These are phyloP conservation scores for Camponotus vicinus DNA, from an alignment of 1,140 invertebrate genomes.

Conservation along the genomic window DNA sequence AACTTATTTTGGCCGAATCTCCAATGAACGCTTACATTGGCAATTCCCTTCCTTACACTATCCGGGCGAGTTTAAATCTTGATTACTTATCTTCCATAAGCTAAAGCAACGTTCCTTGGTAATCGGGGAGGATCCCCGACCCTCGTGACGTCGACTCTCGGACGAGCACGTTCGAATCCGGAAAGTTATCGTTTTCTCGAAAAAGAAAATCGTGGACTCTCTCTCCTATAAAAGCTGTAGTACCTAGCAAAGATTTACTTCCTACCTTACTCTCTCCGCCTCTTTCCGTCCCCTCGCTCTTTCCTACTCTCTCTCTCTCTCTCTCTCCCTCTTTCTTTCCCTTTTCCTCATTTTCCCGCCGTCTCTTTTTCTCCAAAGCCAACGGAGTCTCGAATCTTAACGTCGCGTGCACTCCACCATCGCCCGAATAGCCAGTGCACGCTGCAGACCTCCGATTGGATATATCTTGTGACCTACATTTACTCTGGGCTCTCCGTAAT, in stretches of 20 bases:
- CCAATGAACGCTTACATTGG: slow-evolving; percentile 46
- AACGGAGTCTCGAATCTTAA: slow-evolving; percentile 58
- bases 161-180: slow-evolving; percentile 59
- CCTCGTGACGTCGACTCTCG: slow-evolving; percentile 33
- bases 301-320: neutral
- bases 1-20: slow-evolving; percentile 51
- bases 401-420: slow-evolving; percentile 33
- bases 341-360: neutral
- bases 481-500: slow-evolving; percentile 42
- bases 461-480: slow-evolving; percentile 64
- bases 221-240: slow-evolving; percentile 58
- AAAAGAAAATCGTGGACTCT: slow-evolving; percentile 58
- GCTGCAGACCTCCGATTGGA: slow-evolving; percentile 41
- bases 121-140: slow-evolving; percentile 2
- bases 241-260: slow-evolving; percentile 61
- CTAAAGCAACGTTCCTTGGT: slow-evolving; percentile 44
- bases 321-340: neutral
- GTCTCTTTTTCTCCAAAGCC: slow-evolving; percentile 53
- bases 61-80: slow-evolving; percentile 57
- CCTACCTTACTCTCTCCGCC: slow-evolving; percentile 40
- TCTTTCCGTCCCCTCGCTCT: neutral
- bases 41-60: slow-evolving; percentile 39
- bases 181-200: slow-evolving; percentile 62
- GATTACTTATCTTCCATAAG: slow-evolving; percentile 62
- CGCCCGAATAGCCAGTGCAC: slow-evolving; percentile 37